Percentiles rank a stretch among this genome's conserved stretches.
phyloP scores from a whole-genome alignment of 2,113 vertebrate genomes.

The Datnioides undecimradiatus region DNA sequence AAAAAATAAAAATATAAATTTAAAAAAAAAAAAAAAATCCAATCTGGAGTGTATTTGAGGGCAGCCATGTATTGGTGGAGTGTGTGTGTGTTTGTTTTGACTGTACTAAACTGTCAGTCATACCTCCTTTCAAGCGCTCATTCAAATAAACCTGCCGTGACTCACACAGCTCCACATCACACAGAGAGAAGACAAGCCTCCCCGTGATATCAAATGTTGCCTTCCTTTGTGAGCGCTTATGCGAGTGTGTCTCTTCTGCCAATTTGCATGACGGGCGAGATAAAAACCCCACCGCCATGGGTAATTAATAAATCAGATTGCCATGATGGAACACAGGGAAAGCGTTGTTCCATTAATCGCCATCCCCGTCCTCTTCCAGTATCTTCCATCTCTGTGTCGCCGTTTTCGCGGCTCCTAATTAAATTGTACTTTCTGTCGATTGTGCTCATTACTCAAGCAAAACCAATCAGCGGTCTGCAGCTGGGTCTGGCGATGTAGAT shows the following conservation, averaged over 20 bases:
- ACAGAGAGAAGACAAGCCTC: constrained; percentile 16
- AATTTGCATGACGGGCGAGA: constrained; percentile 57
- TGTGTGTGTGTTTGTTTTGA: background rate
- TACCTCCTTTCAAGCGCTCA: background rate
- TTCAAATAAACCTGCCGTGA: constrained; percentile 24
- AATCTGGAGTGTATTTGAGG: constrained; percentile 27
- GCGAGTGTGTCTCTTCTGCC: constrained; percentile 37
- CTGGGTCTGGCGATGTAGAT: constrained; percentile 64
- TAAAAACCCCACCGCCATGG: constrained; percentile 56
- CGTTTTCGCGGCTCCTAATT: constrained; percentile 67
- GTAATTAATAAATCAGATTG: constrained; percentile 81
- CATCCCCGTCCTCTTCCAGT: constrained; percentile 48
- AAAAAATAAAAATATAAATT: constrained; percentile 17
- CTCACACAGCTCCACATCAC: constrained; percentile 15
- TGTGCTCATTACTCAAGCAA: constrained; percentile 77
- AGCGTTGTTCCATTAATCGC: constrained; percentile 73
- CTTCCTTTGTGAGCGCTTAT: background rate
- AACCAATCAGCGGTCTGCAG: constrained; percentile 74
- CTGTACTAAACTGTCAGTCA: constrained; percentile 32
- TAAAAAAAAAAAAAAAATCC: constrained; percentile 16
- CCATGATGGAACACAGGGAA: constrained; percentile 69
- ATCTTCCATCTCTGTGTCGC: constrained; percentile 70
- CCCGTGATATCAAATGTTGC: constrained; percentile 20
- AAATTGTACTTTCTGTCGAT: constrained; percentile 79
- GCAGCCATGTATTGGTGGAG: background rate